Evolutionary conservation across 2,888 invertebrate genomes (phyloP).

Genomic region (Stramonita haemastoma): DNA sequence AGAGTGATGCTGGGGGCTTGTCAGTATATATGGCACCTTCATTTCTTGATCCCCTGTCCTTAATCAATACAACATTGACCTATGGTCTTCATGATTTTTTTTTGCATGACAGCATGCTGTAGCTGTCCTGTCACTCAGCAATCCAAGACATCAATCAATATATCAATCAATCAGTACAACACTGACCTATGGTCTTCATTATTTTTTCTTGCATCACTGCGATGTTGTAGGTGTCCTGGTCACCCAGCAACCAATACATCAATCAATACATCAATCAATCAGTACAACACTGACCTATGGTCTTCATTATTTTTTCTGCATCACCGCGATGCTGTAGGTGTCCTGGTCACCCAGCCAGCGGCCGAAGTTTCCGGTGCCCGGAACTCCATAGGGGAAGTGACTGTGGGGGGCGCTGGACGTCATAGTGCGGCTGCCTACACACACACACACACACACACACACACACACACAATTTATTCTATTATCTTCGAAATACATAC

Average conservation of each 20-base stretch:
- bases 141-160: no score
- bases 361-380: slow-evolving; percentile 26
- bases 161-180: no score
- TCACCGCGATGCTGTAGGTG: slow-evolving; percentile 13
- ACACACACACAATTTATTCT: no score
- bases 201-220: not conserved
- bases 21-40: no score
- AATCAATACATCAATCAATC: not conserved
- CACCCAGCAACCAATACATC: not conserved
- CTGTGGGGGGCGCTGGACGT: slow-evolving; percentile 23
- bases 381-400: slow-evolving; percentile 16
- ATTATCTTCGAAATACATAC: no score
- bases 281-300: slow-evolving; percentile 8
- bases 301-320: slow-evolving; percentile 23
- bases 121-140: no score
- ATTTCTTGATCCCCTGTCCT: no score
- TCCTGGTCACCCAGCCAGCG: slow-evolving; percentile 27
- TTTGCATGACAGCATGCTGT: no score
- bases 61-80: no score
- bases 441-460: no score
- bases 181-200: not conserved
- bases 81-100: no score
- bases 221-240: not conserved
- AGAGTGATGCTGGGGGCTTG: no score
- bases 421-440: not conserved